A percentile compares a stretch with the other conserved stretches of the same genome.
Evolutionary conservation across 2,888 invertebrate genomes (phyloP).

Genomic region (Sipha maydis): DNA sequence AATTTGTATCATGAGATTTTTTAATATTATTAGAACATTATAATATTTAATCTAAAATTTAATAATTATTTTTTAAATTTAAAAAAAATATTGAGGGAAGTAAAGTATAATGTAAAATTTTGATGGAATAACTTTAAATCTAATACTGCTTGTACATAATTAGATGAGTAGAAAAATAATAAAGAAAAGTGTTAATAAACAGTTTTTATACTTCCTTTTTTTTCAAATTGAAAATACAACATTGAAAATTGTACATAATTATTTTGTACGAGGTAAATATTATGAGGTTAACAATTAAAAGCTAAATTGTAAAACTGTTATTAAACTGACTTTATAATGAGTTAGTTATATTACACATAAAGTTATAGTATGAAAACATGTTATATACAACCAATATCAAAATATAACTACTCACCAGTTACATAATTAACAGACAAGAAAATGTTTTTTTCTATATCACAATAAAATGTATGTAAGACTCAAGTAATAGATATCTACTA

Average conservation of each 20-base stretch:
- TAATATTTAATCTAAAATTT: no score
- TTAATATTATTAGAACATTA: no score
- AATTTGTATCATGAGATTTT: no score
- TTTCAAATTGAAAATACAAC: not conserved
- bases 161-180: not conserved
- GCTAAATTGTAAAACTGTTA: not conserved
- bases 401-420: not conserved
- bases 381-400: not conserved
- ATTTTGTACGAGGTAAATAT: not conserved
- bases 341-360: not conserved
- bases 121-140: no score
- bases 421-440: not conserved
- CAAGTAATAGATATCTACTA: not conserved
- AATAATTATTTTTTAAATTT: no score
- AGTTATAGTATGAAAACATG: not conserved
- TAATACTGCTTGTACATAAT: not conserved
- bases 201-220: not conserved
- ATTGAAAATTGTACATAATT: not conserved
- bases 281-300: not conserved
- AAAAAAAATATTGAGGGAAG: no score
- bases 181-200: not conserved
- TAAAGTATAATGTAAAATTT: no score
- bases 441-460: conserved; percentile 1
- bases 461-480: conserved; percentile 7
- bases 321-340: not conserved